Conservation (phyloP, 2,113 vertebrate genomes). For the Chaenogobius annularis region DNA sequence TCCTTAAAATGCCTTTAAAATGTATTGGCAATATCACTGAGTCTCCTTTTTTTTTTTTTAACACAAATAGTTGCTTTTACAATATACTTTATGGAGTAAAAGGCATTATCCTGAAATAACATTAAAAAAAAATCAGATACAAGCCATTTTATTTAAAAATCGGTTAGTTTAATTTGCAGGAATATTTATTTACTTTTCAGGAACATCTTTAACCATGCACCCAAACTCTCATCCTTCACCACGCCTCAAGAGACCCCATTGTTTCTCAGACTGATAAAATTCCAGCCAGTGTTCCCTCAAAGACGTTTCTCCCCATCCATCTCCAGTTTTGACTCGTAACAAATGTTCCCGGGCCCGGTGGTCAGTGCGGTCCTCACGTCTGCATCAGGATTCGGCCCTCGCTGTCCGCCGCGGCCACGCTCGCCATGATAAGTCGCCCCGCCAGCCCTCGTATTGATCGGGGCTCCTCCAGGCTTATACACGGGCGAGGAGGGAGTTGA, state of each 20-base stretch:
- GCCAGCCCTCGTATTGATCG: conserved; percentile 77
- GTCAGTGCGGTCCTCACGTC: conserved; percentile 48
- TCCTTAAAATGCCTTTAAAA: too few species aligned
- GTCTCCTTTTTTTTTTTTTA: too few species aligned
- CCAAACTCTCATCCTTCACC: background rate
- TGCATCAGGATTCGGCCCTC: conserved; percentile 66
- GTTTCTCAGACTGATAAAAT: conserved; percentile 2
- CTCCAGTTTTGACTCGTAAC: conserved; percentile 39
- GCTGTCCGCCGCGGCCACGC: conserved; percentile 33
- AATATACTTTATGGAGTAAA: too few species aligned
- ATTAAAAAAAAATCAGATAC: too few species aligned
- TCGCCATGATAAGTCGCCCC: conserved; percentile 76
- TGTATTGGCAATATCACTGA: too few species aligned
- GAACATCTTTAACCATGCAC: background rate
- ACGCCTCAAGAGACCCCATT: background rate
- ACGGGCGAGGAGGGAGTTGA: conserved; percentile 75
- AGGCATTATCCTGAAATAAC: too few species aligned
- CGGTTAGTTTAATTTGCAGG: background rate
- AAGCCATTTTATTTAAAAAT: too few species aligned
- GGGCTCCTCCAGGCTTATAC: conserved; percentile 75
- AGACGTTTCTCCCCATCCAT: conserved; percentile 8
- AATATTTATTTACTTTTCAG: too few species aligned
- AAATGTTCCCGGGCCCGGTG: conserved; percentile 35
- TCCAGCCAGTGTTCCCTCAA: background rate
- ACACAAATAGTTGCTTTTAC: too few species aligned